Evolutionary conservation across 1,140 invertebrate species (phyloP).

Genomic region (Drosophila arawakana): DNA sequence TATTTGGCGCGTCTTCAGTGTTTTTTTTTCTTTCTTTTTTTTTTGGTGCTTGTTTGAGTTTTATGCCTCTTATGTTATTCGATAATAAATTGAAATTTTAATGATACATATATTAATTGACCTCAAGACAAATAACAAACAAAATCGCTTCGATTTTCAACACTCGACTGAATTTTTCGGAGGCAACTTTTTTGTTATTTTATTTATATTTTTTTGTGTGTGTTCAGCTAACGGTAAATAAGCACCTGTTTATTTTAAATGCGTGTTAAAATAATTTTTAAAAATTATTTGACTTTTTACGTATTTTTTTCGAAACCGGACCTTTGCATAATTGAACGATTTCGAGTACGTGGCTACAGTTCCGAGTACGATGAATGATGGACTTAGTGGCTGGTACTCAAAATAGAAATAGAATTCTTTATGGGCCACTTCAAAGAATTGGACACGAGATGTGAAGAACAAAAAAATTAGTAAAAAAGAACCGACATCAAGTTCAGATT

Average conservation of each 20-base stretch:
- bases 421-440: constrained; percentile 29
- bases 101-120: constrained; percentile 50
- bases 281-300: constrained; percentile 67
- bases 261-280: constrained; percentile 62
- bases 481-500: constrained; percentile 32
- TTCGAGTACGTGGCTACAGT: constrained; percentile 31
- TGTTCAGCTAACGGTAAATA: constrained; percentile 37
- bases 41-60: neutral
- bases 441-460: neutral
- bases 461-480: constrained; percentile 11
- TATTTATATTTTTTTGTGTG: constrained; percentile 28
- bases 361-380: constrained; percentile 50
- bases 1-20: constrained; percentile 47
- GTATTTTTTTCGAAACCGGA: constrained; percentile 75
- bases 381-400: constrained; percentile 68
- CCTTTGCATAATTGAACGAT: constrained; percentile 25
- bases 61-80: constrained; percentile 25
- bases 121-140: constrained; percentile 25
- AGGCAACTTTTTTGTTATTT: constrained; percentile 42
- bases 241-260: constrained; percentile 30
- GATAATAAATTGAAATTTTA: constrained; percentile 57
- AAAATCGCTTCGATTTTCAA: constrained; percentile 16
- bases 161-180: constrained; percentile 64
- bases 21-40: constrained; percentile 15
- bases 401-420: constrained; percentile 32